Evolutionary conservation across 2,113 vertebrate genomes (phyloP).

Genomic region (Eubucco bourcierii): DNA sequence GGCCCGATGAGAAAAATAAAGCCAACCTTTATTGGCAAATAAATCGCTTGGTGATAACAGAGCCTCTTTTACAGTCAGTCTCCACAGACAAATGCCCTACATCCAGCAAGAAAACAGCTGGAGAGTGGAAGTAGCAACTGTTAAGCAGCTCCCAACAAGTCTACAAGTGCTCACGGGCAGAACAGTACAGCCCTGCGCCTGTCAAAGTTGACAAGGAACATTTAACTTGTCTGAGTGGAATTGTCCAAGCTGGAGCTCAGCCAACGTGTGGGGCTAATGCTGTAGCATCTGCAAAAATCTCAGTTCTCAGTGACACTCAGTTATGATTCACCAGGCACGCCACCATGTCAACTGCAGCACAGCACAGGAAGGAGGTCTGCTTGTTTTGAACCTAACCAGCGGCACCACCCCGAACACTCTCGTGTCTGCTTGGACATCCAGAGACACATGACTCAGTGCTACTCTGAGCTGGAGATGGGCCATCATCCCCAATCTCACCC

Average conservation of each 20-base stretch:
- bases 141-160: neutral
- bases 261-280: slow-evolving; percentile 4
- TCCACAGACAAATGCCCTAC: neutral
- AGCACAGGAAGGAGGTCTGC: fast-evolving
- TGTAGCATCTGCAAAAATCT: neutral
- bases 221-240: slow-evolving; percentile 2
- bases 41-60: neutral
- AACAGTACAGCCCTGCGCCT: neutral
- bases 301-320: neutral
- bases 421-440: fast-evolving
- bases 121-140: slow-evolving; percentile 53
- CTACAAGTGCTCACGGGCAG: neutral
- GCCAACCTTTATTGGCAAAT: neutral
- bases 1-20: neutral
- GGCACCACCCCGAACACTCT: fast-evolving
- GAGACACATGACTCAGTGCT: neutral
- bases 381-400: neutral
- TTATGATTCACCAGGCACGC: neutral
- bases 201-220: neutral
- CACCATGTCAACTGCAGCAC: neutral
- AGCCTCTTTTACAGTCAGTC: slow-evolving; percentile 9
- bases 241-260: slow-evolving; percentile 10
- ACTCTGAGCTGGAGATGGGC: neutral
- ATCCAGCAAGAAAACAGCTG: slow-evolving; percentile 10
- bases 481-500: fast-evolving